Conservation (phyloP, 1,140 invertebrate species). For the Cotesia vestalis region DNA sequence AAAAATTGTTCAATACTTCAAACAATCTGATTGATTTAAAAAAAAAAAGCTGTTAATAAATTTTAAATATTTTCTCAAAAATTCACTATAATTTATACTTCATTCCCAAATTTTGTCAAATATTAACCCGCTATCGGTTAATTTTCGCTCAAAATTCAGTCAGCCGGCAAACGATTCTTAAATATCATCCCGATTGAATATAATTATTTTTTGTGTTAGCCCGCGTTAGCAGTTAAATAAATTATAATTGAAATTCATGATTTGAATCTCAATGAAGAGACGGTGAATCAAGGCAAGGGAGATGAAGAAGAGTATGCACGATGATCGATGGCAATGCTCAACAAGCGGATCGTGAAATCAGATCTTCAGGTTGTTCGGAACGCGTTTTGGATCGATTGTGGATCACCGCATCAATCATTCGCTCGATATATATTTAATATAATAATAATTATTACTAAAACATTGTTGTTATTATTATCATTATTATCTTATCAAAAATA, state of each 20-base stretch:
- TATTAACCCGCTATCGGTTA: not conserved
- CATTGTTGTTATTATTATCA: no score
- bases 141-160: not conserved
- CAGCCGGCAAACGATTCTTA: slow-evolving; percentile 5
- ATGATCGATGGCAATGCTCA: slow-evolving; percentile 30
- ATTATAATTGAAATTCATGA: slow-evolving; percentile 29
- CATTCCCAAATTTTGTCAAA: no score
- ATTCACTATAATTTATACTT: no score
- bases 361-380: slow-evolving; percentile 19
- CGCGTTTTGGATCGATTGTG: slow-evolving; percentile 30
- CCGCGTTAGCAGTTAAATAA: not conserved
- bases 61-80: no score
- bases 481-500: no score
- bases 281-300: not conserved
- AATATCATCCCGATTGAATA: not conserved
- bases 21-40: no score
- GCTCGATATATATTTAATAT: slow-evolving; percentile 16
- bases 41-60: no score
- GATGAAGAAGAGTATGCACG: slow-evolving; percentile 7
- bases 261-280: slow-evolving; percentile 24
- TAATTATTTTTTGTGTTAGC: slow-evolving; percentile 6
- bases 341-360: slow-evolving; percentile 21
- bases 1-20: no score
- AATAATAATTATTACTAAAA: slow-evolving; percentile 2
- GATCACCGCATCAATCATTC: slow-evolving; percentile 36